Evolutionary conservation across 1,140 invertebrate genomes (phyloP).

Genomic region (Zaprionus capensis): DNA sequence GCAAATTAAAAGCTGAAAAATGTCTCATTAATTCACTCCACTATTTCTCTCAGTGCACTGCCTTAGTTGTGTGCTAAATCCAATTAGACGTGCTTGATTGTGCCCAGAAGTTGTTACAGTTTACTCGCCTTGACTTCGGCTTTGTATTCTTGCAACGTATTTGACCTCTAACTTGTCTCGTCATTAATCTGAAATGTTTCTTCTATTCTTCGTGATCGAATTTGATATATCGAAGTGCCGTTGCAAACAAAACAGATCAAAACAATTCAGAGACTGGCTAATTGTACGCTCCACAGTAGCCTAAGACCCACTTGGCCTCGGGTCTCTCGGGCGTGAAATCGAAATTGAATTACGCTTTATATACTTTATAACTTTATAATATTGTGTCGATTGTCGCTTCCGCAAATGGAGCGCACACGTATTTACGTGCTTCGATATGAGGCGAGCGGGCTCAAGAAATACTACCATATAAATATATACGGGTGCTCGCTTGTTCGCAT

Average conservation of each 20-base stretch:
- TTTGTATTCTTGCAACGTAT: conserved; percentile 43
- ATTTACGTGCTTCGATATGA: conserved; percentile 48
- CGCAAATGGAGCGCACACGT: conserved; percentile 42
- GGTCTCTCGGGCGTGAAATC: conserved; percentile 57
- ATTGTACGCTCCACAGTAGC: conserved; percentile 54
- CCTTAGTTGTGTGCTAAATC: conserved; percentile 36
- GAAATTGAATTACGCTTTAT: conserved; percentile 55
- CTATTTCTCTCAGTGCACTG: background rate
- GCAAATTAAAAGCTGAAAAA: background rate
- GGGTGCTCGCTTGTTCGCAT: conserved; percentile 16
- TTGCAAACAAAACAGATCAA: conserved; percentile 60
- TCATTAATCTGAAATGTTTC: conserved; percentile 16
- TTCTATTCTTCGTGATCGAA: conserved; percentile 23
- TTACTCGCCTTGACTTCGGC: conserved; percentile 56
- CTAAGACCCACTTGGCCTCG: conserved; percentile 49
- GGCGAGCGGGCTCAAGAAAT: background rate
- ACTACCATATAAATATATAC: background rate
- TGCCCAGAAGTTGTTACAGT: conserved; percentile 52
- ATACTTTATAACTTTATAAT: conserved; percentile 29
- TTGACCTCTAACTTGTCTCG: conserved; percentile 45
- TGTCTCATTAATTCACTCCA: background rate
- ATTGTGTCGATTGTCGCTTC: conserved; percentile 51
- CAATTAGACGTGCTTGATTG: conserved; percentile 42
- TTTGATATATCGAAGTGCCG: conserved; percentile 47
- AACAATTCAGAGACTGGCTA: conserved; percentile 50